Base-by-base conservation (phyloP, 2,888 invertebrate genomes). In the Temnothorax ravouxi region DNA sequence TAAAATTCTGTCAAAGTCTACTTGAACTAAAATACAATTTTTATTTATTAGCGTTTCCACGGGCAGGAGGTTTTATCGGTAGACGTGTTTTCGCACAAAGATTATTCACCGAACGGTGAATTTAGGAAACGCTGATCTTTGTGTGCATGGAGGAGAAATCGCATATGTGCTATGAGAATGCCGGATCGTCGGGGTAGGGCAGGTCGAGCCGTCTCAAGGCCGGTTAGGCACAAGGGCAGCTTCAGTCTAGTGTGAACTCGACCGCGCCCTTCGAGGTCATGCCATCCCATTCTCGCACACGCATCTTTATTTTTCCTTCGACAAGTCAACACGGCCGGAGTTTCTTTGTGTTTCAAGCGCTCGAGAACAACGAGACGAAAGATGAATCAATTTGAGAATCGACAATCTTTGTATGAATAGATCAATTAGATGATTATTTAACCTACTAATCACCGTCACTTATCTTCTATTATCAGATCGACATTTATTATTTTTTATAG, bases 221-320 rank as follows among this genome's bases (percentile, higher is more conserved):
- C 93, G 90, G 90, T 89, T 92, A 91, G 92, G 91, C 92, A 92
- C 93, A 94, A 94, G 94, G 93, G 94, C 93, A 94, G 92, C 92
- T 92, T 91, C 93, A 91, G 92, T 92, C 92, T 93, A 92, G 92
- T 89, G 93, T 91, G 88, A 92, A 92, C 91, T 90, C 90, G 89
- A 91, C 93, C 93, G 93, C 93, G 93, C 94, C 94, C 94, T 94
- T 93, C 93, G 92, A 92, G 92, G 91, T 93, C 92, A 88, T 87
- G 87, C 87, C 91, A 87, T 92, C 92, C 90, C 91, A 87, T 92
- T 92, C 92, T 90, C 90, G 88, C 89, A 85, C 90, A 83, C 87
- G 61, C 56, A 50, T 34, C 80, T 86, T 83, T 83, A 62, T 81
- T 79, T 76, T 82, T 66, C 85, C 69, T 66, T 64, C 79, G 29